Percentiles rank a stretch among this genome's conserved stretches.
Conservation (phyloP, 2,888 invertebrate species). For the Galerucella calmariensis region DNA sequence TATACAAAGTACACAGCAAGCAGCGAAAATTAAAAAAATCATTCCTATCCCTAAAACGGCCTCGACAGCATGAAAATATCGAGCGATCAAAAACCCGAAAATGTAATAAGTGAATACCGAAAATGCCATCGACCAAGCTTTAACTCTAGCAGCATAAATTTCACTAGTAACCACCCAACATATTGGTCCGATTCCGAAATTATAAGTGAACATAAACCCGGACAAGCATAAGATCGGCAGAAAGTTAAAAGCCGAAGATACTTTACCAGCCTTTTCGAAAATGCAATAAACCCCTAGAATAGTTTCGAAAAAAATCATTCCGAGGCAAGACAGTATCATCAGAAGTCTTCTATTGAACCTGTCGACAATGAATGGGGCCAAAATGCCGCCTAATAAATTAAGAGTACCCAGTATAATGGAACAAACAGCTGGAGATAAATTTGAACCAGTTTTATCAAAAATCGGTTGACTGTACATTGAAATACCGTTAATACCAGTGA, state of each 20-base stretch:
- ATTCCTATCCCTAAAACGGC: constrained; percentile 38
- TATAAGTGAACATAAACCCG: constrained; percentile 62
- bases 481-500: constrained; percentile 83
- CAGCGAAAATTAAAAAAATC: too few species aligned
- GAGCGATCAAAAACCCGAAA: constrained; percentile 47
- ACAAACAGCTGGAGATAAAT: constrained; percentile 70
- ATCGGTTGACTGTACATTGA: constrained; percentile 81
- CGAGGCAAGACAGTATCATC: constrained; percentile 76
- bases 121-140: constrained; percentile 68
- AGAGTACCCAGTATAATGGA: constrained; percentile 80
- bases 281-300: constrained; percentile 71
- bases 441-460: constrained; percentile 74
- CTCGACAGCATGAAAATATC: constrained; percentile 48
- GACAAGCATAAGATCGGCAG: constrained; percentile 23
- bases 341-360: constrained; percentile 74
- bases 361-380: constrained; percentile 69
- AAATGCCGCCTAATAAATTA: constrained; percentile 51
- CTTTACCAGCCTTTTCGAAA: constrained; percentile 57
- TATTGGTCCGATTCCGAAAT: constrained; percentile 71
- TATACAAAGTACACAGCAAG: too few species aligned
- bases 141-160: constrained; percentile 76
- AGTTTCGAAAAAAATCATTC: constrained; percentile 67
- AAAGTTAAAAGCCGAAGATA: too few species aligned
- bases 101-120: constrained; percentile 52
- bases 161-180: constrained; percentile 84